Evolutionary conservation across 2,888 invertebrate genomes (phyloP).

Genomic region (Diaphora mendica): DNA sequence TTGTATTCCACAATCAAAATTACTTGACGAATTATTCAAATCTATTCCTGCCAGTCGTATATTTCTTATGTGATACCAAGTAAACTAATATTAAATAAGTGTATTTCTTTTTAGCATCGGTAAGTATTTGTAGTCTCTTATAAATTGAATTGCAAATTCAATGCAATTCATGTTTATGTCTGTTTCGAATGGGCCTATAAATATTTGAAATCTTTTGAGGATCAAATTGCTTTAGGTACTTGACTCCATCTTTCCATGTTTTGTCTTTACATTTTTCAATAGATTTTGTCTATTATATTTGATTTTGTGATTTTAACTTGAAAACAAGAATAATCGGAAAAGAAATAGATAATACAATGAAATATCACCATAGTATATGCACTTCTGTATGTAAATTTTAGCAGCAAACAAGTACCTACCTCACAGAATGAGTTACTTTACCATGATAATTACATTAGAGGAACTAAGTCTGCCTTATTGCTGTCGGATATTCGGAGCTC

Average conservation of each 20-base stretch:
- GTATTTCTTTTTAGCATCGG: background rate
- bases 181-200: background rate
- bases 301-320: too few relatives aligned
- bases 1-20: background rate
- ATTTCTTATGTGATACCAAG: too few relatives aligned
- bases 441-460: background rate
- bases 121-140: background rate
- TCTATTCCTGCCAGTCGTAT: background rate
- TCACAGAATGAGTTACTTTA: background rate
- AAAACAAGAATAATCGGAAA: too few relatives aligned
- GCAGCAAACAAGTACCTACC: background rate
- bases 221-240: background rate
- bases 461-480: background rate
- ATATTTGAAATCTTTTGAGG: background rate
- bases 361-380: background rate
- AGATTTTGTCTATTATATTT: too few relatives aligned
- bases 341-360: too few relatives aligned
- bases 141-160: background rate
- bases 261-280: background rate
- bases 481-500: background rate
- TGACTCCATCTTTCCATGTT: too few relatives aligned
- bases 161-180: background rate
- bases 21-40: background rate
- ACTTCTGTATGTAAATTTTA: background rate
- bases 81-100: too few relatives aligned